Conservation (phyloP, 2,113 vertebrate species). For the Syngnathus typhle region DNA sequence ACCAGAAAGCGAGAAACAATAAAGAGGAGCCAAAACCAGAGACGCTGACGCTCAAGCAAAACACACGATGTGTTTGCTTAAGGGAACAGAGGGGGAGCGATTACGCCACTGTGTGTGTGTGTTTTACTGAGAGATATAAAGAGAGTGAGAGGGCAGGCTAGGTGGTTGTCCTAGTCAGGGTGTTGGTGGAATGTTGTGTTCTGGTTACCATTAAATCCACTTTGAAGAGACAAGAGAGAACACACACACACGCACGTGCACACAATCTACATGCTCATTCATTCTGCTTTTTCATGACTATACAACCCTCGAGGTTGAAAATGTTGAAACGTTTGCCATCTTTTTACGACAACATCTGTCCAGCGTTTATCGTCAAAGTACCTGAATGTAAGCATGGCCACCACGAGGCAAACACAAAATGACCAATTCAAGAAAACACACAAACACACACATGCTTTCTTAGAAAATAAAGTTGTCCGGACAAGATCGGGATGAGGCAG, state of each 20-base stretch:
- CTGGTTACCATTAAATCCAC: conserved; percentile 66
- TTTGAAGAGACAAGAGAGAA: conserved; percentile 46
- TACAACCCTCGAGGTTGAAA: neutral
- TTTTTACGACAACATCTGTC: neutral
- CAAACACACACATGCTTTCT: neutral
- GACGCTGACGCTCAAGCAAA: conserved; percentile 17
- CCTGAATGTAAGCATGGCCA: neutral
- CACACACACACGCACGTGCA: conserved; percentile 17
- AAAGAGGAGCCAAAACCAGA: conserved; percentile 25
- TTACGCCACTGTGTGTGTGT: neutral
- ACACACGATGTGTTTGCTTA: conserved; percentile 3
- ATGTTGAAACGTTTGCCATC: neutral
- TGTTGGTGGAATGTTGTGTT: conserved; percentile 58
- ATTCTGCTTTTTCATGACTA: neutral
- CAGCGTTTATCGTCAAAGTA: neutral
- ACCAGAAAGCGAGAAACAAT: conserved; percentile 4
- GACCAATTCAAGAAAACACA: neutral
- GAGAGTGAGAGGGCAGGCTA: conserved; percentile 32
- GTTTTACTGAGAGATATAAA: conserved; percentile 23
- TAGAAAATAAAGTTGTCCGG: neutral
- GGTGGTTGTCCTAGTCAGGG: conserved; percentile 42
- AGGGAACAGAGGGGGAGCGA: conserved; percentile 7
- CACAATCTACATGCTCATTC: conserved; percentile 21
- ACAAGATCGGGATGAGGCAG: too few species aligned
- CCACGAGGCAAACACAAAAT: neutral